Base-by-base conservation (phyloP, 23 tunicate genomes). In the Corella eumyota region DNA sequence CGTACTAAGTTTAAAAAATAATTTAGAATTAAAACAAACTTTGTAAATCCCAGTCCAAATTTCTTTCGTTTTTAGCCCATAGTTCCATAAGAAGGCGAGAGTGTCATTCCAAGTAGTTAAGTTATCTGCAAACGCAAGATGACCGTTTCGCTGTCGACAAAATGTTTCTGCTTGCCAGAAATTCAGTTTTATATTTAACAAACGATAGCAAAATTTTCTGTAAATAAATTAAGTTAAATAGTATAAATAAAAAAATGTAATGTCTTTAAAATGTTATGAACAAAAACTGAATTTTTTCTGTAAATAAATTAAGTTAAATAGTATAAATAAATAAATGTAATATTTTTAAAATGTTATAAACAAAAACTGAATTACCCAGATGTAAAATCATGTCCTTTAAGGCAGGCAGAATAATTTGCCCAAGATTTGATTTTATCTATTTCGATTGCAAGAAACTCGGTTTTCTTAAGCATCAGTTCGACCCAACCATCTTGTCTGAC, bases 1-100 rank as follows among this genome's bases (percentile, higher is more conserved):
- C n/a, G n/a, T n/a, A n/a, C n/a, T n/a, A n/a, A n/a, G n/a, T n/a
- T n/a, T n/a, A n/a, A n/a, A n/a, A n/a, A n/a, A n/a, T n/a, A n/a
- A n/a, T n/a, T n/a, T n/a, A n/a, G n/a, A n/a, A n/a, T n/a, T n/a
- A n/a, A n/a, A n/a, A n/a, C n/a, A n/a, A n/a, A 72, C 78, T 51
- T 72, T 72, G n/a, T 35, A 61, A 27, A 72, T 34, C 32, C 78
- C 78, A 1, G 78, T 72, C 78, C 78, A 72, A 1, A 72, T 35
- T 50, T 72, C 78, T 45, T 49, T 49, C 32, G 30, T 49, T 1
- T 13, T 23, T 34, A 61, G 51, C 21, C 78, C 78, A 1, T 50
- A 50, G 17, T 49, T 37, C 27, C 22, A 15, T 33, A 72, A 34
- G 51, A 72, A 72, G 27, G n/a, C 27, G 9, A 61, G 34, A 5